These are phyloP conservation scores for Ceryle rudis DNA, from an alignment of 2,797 vertebrate species.

Conservation along the genomic window DNA sequence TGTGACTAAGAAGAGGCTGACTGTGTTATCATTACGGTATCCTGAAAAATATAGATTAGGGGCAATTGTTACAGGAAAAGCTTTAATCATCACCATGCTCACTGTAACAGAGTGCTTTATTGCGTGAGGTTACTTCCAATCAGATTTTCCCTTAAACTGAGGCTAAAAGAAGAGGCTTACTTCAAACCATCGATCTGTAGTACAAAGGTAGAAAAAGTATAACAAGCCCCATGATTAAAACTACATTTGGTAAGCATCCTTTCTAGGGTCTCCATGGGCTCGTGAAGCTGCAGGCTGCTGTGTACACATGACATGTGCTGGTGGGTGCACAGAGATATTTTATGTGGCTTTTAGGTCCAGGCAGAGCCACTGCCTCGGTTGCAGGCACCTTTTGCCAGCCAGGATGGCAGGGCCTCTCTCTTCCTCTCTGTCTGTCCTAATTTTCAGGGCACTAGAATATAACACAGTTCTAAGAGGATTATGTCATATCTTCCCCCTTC, in stretches of 20 bases:
- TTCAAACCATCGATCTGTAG: neutral
- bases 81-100: neutral
- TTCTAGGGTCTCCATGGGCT: neutral
- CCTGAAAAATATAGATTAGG: neutral
- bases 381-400: neutral
- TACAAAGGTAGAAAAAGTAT: neutral
- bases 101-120: neutral
- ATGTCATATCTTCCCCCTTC: neutral
- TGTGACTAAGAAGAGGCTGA: conserved; percentile 23
- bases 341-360: neutral
- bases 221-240: neutral
- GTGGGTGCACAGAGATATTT: accelerated
- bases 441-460: neutral
- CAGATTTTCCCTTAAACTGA: neutral
- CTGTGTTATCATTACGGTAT: neutral
- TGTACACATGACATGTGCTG: accelerated
- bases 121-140: neutral
- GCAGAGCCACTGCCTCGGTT: neutral
- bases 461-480: neutral
- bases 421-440: neutral
- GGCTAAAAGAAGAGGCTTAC: neutral
- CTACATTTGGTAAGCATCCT: neutral
- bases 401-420: neutral
- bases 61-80: neutral
- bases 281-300: neutral